Conservation (phyloP, 1,140 invertebrate genomes). For the Zaprionus nigranus region DNA sequence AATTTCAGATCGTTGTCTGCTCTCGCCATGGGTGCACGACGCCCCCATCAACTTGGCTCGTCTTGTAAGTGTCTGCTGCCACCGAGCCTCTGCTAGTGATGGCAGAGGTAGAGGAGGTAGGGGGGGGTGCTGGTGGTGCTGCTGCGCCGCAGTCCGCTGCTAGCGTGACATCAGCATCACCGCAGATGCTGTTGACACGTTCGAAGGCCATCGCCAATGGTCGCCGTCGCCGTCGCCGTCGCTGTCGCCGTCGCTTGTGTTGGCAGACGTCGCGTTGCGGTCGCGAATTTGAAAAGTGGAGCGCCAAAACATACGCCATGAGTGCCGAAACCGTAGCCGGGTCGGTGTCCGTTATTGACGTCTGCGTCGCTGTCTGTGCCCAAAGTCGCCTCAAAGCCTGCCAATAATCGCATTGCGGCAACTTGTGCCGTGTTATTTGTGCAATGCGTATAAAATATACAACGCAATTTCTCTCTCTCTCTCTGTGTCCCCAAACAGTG, state of each 20-base stretch:
- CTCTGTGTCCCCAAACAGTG: conserved; percentile 39
- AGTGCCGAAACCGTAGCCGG: conserved; percentile 19
- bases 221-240: neutral
- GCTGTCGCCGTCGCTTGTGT: conserved; percentile 27
- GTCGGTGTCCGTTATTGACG: neutral
- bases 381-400: conserved; percentile 37
- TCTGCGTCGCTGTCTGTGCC: conserved; percentile 1
- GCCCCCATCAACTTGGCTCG: conserved; percentile 19
- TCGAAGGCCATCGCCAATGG: conserved; percentile 57
- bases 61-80: conserved; percentile 30
- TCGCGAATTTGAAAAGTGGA: conserved; percentile 54
- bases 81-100: neutral
- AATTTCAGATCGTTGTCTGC: conserved; percentile 9
- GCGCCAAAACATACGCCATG: conserved; percentile 37
- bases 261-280: conserved; percentile 51
- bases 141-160: conserved; percentile 27
- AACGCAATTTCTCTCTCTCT: neutral
- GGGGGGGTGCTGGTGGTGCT: conserved; percentile 3
- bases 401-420: conserved; percentile 57
- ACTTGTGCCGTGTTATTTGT: conserved; percentile 35
- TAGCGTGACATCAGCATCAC: conserved; percentile 60
- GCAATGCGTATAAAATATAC: conserved; percentile 59
- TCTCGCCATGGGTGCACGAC: conserved; percentile 31
- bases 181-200: conserved; percentile 73
- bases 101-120: neutral